Base-by-base conservation (phyloP, 2,888 invertebrate genomes). In the Hirtodrosophila alboralis region DNA sequence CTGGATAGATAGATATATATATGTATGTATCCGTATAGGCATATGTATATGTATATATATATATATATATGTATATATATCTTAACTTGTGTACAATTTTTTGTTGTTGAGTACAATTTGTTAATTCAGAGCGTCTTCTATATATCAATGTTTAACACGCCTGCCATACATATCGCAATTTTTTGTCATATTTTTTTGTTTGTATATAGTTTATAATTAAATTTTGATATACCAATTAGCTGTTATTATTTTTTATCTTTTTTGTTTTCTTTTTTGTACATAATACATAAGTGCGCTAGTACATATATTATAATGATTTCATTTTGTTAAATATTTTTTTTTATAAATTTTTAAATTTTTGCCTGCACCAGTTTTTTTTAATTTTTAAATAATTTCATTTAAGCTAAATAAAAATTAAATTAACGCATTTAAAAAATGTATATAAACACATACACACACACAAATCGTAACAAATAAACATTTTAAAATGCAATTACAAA, bases 321-420 rank as follows among this genome's bases (percentile, higher is more conserved):
- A 60, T 44, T 60, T 57, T 49, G 44, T 28, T n/a, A n/a, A n/a
- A n/a, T n/a, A n/a, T n/a, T n/a, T n/a, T n/a, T n/a, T n/a, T 44
- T 59, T 47, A 10, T 31, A 12, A 27, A 23, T 33, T 45, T 56
- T 51, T 18, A 54, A 47, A 41, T 61, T 62, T 72, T 79, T 85
- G 79, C 79, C 79, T 79, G 79, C 79, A 79, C 79, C 79, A 79
- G 86, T 79, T 83, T 70, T 61, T 48, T 45, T 12, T 45, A 41
- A 7, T 30, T 37, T 33, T 47, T 54, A 36, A 21, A 36, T 49
- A 7, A 34, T 37, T 45, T 31, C 37, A 58, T 48, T 57, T 66
- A 66, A 59, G 36, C 49, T 73, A 61, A 64, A 60, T 57, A 63
- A 52, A 45, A 34, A 68, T 57, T 59, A 76, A 64, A 57, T 49